phyloP scores from a whole-genome alignment of 2,113 vertebrate genomes.

The Tamias sibiricus region DNA sequence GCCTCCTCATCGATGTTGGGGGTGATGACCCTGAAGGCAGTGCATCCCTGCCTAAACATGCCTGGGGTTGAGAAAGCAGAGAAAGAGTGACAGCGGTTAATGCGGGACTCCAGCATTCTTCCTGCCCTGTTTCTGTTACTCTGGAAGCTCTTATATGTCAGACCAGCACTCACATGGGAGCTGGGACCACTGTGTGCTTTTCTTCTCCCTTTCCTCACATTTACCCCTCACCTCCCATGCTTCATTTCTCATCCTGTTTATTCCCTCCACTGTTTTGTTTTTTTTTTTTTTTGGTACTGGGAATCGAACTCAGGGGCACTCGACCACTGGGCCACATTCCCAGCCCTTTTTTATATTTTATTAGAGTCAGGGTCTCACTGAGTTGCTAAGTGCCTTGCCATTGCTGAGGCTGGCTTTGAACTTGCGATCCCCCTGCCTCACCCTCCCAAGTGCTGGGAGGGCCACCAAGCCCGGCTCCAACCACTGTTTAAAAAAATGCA shows the following conservation, averaged over 20 bases:
- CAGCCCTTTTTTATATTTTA: too few species aligned
- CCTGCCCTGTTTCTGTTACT: background rate
- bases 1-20: constrained; percentile 99
- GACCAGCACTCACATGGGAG: background rate
- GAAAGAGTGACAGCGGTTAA: background rate
- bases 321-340: too few species aligned
- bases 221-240: background rate
- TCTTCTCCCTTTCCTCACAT: background rate
- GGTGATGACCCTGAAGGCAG: constrained; percentile 95
- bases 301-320: too few species aligned
- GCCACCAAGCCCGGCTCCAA: too few species aligned
- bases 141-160: background rate
- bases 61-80: constrained; percentile 85
- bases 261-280: background rate
- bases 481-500: background rate
- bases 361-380: too few species aligned
- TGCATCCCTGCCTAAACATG: constrained; percentile 98
- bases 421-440: too few species aligned
- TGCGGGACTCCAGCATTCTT: background rate
- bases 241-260: background rate
- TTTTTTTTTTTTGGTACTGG: too few species aligned
- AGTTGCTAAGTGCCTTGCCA: too few species aligned
- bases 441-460: too few species aligned
- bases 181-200: background rate
- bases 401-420: too few species aligned